Conservation (phyloP, 2,888 invertebrate genomes). For the Nymphalis polychloros region DNA sequence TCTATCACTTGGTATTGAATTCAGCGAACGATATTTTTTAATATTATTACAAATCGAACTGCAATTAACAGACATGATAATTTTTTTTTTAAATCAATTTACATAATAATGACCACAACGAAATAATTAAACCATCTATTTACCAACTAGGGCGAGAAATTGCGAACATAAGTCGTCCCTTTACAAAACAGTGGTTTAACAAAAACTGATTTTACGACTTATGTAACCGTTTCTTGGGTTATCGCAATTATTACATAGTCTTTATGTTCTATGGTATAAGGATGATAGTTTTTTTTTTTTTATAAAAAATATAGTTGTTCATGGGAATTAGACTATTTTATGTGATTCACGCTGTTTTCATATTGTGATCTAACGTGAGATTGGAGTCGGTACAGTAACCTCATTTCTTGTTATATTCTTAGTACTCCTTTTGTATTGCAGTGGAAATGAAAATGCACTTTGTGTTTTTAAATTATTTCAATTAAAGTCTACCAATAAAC, state of each 20-base stretch:
- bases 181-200: conserved; percentile 4
- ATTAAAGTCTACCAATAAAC: no score
- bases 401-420: background rate
- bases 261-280: background rate
- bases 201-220: background rate
- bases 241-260: no score
- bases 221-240: background rate
- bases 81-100: no score
- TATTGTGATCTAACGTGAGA: conserved; percentile 4
- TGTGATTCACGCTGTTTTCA: conserved; percentile 1
- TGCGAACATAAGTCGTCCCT: conserved; percentile 8
- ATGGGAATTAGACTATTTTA: conserved; percentile 7
- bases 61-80: no score
- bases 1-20: no score
- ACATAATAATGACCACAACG: background rate
- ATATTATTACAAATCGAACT: no score
- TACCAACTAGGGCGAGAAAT: conserved; percentile 14
- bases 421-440: background rate
- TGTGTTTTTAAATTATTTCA: no score
- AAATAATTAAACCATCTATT: background rate
- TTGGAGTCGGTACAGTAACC: conserved; percentile 4
- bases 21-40: no score
- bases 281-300: background rate
- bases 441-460: no score
- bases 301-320: background rate